Conservation (phyloP, 2,113 vertebrate genomes). For the Ascaphus truei region DNA sequence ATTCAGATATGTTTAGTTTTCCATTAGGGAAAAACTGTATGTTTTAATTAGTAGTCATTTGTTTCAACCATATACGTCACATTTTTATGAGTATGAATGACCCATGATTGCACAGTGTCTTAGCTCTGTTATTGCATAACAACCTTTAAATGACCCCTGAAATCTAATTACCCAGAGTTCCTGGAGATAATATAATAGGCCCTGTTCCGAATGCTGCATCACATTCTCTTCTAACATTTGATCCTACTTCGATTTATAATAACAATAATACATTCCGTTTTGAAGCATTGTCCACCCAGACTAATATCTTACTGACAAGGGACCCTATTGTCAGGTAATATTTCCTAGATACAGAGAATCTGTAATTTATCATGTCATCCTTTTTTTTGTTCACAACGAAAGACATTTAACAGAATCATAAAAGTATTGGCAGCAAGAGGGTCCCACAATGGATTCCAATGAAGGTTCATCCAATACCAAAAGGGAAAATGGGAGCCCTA, state of each 20-base stretch:
- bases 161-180: conserved; percentile 26
- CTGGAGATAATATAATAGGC: conserved; percentile 18
- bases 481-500: too few relatives aligned
- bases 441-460: too few relatives aligned
- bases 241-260: conserved; percentile 5
- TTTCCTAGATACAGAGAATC: background rate
- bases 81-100: conserved; percentile 12
- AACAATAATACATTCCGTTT: conserved; percentile 5
- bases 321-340: background rate
- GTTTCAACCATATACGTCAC: background rate
- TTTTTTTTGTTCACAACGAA: too few relatives aligned
- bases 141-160: conserved; percentile 23
- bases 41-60: too few relatives aligned
- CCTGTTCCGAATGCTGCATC: conserved; percentile 5
- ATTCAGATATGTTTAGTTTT: too few relatives aligned
- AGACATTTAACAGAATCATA: too few relatives aligned
- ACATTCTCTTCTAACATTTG: conserved; percentile 20
- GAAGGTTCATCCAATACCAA: too few relatives aligned
- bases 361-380: background rate
- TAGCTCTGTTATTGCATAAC: too few relatives aligned
- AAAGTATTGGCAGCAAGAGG: background rate
- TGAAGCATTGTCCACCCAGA: background rate
- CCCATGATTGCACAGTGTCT: background rate
- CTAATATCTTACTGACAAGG: background rate
- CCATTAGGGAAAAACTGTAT: too few relatives aligned